Conservation (phyloP, 2,888 invertebrate genomes). For the Scaptomyza caliginosa region DNA sequence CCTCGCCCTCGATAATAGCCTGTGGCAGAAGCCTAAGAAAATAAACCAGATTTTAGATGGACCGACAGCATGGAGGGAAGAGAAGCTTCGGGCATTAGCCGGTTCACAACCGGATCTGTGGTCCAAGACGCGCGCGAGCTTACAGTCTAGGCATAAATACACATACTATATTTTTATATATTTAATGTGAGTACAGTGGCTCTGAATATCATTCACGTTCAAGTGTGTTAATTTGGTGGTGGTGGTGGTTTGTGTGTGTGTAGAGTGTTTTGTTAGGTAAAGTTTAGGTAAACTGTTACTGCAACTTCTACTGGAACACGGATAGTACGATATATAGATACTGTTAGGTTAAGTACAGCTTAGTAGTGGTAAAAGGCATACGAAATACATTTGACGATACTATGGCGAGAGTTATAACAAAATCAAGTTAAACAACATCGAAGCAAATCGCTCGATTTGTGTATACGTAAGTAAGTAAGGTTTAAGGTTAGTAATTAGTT, state of each 20-base stretch:
- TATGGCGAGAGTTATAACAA: slow-evolving; percentile 44
- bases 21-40: slow-evolving; percentile 68
- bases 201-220: slow-evolving; percentile 45
- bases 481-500: slow-evolving; percentile 21
- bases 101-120: slow-evolving; percentile 9
- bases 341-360: slow-evolving; percentile 27
- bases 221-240: slow-evolving; percentile 34
- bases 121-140: slow-evolving; percentile 13
- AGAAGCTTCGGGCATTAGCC: slow-evolving; percentile 24
- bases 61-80: neutral
- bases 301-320: slow-evolving; percentile 74
- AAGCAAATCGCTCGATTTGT: slow-evolving; percentile 25
- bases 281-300: slow-evolving; percentile 53
- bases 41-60: slow-evolving; percentile 21
- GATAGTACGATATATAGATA: slow-evolving; percentile 29
- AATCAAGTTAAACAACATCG: slow-evolving; percentile 52
- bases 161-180: neutral
- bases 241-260: slow-evolving; percentile 11
- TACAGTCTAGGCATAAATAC: slow-evolving; percentile 23
- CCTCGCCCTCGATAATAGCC: slow-evolving; percentile 82
- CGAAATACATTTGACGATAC: slow-evolving; percentile 20
- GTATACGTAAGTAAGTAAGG: slow-evolving; percentile 16
- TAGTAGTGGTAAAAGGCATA: slow-evolving; percentile 56
- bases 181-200: slow-evolving; percentile 28
- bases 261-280: neutral